Evolutionary conservation across 2,888 invertebrate genomes (phyloP), one percentile per base, ranked within the genome.

Genomic region (Rhagonycha fulva): DNA sequence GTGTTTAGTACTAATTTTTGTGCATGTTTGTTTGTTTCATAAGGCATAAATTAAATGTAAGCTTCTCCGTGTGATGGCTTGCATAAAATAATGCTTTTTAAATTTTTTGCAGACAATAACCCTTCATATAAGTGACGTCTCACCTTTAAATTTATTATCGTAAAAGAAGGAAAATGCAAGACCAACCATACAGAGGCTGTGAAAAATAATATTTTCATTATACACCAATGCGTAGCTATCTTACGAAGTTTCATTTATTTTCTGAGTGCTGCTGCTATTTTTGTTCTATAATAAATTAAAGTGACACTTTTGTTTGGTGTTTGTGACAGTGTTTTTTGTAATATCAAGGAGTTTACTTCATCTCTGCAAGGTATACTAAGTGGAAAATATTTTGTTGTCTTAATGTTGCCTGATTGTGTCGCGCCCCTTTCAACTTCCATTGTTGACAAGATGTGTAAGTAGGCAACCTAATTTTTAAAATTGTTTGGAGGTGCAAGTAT

Each of bases 371-470:
- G 76, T 76, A 76, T 73, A 61, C 76, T 19, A 71, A 60, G 66
- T 30, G 76, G 73, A 76, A 47, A 73, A 76, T 72, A 70, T 72
- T 77, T 76, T 82, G 83, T 82, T 84, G 85, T 85, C 70, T 80
- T 79, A 80, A 78, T 81, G 80, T 81, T 80, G 80, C 80, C 80
- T 81, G 79, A 79, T 78, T 81, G 47, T 47, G 79, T 80, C 80
- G 79, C 78, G 78, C 71, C 76, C 70, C 74, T 75, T 83, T 86
- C 85, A 86, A 85, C 84, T 82, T 84, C 79, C 76, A 77, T 74
- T 79, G 78, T 80, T 76, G 71, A 76, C 70, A 76, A 75, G 82
- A 86, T 85, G 85, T 85, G 83, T 86, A 85, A 84, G 89, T 89
- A 89, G 89, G 89, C 69, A 47, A 32, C 47, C n/a, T 12, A 47